Base-by-base conservation (phyloP, 2,888 invertebrate species). In the Caenorhabditis virilis region DNA sequence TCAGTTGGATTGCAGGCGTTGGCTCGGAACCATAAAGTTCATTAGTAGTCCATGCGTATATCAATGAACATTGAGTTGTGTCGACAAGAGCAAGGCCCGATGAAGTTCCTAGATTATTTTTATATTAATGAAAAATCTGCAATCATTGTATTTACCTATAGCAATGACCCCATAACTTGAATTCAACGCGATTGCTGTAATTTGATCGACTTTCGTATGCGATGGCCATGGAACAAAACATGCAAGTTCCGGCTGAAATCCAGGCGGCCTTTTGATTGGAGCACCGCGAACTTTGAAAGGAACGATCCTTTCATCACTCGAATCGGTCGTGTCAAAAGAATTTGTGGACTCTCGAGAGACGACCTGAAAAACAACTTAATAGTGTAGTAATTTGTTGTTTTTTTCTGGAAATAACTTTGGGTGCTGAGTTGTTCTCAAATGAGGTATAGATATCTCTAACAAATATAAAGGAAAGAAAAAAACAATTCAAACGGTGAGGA, bases 131-230 rank as follows among this genome's bases (percentile, higher is more conserved):
- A 45, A 48, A 48, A 11, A 30, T 13, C 33, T 1, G 2, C n/a
- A 16, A 36, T 13, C 23, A 25, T 9, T 42, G 9, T 5, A 41
- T 33, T 64, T 61, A 56, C 74, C 81, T 23, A 81, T 64, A 1
- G 80, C 82, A 26, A 80, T 51, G 9, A 98, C 88, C 86, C 95
- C 95, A 86, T 93, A 95, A 59, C 92, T 91, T 79, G 95, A 94
- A 87, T 95, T 95, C 85, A 98, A 88, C 80, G 92, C 90, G 83
- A 97, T 89, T 74, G 93, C 89, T 77, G 92, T 89, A 84, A 97
- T 90, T 84, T 89, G 89, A 85, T 91, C 90, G 78, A 94, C 90
- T 80, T 91, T 89, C 86, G 89, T 89, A 15, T 69, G 60, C 3
- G 71, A 67, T 11, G 65, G 63, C 83, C 91, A 91, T 50, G 90